A percentile compares a stretch with the other conserved stretches of the same genome.
Evolutionary conservation across 2,888 invertebrate genomes (phyloP).

Genomic region (Calliopum simillimum): DNA sequence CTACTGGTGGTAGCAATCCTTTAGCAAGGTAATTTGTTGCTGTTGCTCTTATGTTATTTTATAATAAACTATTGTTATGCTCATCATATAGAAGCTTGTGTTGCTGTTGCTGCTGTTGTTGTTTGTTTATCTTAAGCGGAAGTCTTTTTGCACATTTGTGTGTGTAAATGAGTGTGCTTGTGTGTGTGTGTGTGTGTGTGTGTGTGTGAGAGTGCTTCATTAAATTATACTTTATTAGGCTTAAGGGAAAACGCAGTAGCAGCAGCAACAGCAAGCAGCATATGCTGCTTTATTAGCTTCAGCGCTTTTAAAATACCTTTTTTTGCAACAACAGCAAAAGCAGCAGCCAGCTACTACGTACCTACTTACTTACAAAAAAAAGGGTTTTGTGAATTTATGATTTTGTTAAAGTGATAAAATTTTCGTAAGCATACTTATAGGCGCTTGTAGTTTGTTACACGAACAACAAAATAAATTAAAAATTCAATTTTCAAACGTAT

Average conservation of each 20-base stretch:
- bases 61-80: no score
- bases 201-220: constrained; percentile 23
- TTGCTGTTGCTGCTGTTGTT: neutral
- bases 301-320: neutral
- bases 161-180: neutral
- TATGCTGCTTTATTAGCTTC: neutral
- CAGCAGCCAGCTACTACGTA: neutral
- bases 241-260: constrained; percentile 8
- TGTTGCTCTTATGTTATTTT: neutral
- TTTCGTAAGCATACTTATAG: constrained; percentile 38
- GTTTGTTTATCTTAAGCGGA: constrained; percentile 20
- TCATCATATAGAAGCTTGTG: neutral
- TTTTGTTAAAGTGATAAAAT: constrained; percentile 61
- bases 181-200: neutral
- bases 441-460: neutral
- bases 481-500: constrained; percentile 9
- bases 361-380: neutral
- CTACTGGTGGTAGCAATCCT: neutral
- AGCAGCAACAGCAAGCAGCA: neutral
- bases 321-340: neutral
- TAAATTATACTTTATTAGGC: constrained; percentile 35
- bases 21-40: constrained; percentile 8
- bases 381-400: constrained; percentile 56
- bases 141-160: neutral
- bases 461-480: neutral